Base-by-base conservation (phyloP, 2,797 vertebrate genomes). In the Melopsittacus undulatus region DNA sequence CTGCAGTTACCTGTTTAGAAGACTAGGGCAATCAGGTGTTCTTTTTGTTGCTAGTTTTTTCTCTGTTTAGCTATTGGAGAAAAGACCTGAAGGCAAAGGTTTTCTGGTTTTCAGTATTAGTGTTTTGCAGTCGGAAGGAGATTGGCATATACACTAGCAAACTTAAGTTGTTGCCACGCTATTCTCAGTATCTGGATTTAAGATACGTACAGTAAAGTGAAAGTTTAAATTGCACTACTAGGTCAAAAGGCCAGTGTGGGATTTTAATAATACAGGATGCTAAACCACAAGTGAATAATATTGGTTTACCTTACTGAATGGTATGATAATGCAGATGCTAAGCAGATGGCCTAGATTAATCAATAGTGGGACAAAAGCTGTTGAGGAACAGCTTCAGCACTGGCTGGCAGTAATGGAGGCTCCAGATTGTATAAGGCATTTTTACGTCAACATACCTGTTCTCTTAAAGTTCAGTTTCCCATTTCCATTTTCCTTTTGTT, bases 221-320 rank as follows among this genome's bases (percentile, higher is more conserved):
- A 57, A 72, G 34, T 45, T 68, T 40, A 68, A 80, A 34, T 69
- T 64, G n/a, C 42, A 26, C 23, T 77, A 1, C 51, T 42, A 23
- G 83, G 88, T 93, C 80, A 92, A 83, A 95, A 91, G 83, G 91
- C 73, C 77, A 92, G 77, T 90, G 76, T 66, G 34, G 66, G 66
- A 27, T 86, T 57, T 22, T 46, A 64, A 63, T 57, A 56, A 6
- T 57, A 66, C 76, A 94, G 88, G 83, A 96, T 92, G 82, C 34
- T 70, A 62, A 90, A 76, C 82, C 82, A 49, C 93, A 75, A 43
- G 20, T 0, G 2, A 59, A 83, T 52, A 61, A 13, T 11, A 1
- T 6, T 75, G 69, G 61, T 62, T 86, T 30, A 10, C 64, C 45
- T 75, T 72, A 19, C 27, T 78, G 76, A 57, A 29, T 56, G 61